Percentiles rank a stretch among this genome's conserved stretches.
These are phyloP conservation scores for Pampusana beccarii DNA, from an alignment of 2,113 vertebrate genomes.

Conservation along the genomic window DNA sequence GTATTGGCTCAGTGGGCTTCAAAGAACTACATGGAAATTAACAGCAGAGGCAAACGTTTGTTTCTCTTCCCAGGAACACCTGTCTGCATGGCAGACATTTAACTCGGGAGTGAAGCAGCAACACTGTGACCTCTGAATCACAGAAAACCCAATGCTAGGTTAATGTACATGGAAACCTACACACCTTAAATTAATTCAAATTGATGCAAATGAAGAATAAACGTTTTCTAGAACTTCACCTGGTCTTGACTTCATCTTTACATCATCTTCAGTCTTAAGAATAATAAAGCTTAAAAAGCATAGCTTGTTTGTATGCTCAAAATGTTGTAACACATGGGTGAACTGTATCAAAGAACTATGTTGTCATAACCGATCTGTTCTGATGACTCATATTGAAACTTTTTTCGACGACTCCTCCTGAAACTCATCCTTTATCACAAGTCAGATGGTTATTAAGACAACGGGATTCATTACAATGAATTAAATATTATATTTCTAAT, in stretches of 20 bases:
- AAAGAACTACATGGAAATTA: neutral
- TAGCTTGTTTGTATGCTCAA: neutral
- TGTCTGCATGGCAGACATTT: neutral
- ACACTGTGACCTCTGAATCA: neutral
- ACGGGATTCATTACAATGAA: neutral
- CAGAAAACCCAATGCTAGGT: neutral
- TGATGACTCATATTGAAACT: neutral
- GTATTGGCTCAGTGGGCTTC: neutral
- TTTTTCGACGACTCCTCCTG: neutral
- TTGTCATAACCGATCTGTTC: neutral
- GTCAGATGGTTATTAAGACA: neutral
- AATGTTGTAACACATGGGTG: neutral
- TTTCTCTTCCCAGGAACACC: neutral
- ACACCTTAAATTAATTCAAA: neutral
- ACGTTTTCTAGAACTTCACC: neutral
- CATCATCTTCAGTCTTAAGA: neutral
- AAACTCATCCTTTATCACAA: neutral
- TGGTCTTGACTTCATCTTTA: neutral
- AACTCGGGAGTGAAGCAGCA: neutral
- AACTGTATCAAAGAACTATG: neutral
- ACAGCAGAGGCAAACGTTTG: neutral
- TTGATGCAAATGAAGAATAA: neutral
- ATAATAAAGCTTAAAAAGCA: neutral
- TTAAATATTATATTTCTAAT: neutral
- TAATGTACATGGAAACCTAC: neutral